Evolutionary conservation across 2,113 vertebrate genomes (phyloP).

Genomic region (Synodontis membranacea): DNA sequence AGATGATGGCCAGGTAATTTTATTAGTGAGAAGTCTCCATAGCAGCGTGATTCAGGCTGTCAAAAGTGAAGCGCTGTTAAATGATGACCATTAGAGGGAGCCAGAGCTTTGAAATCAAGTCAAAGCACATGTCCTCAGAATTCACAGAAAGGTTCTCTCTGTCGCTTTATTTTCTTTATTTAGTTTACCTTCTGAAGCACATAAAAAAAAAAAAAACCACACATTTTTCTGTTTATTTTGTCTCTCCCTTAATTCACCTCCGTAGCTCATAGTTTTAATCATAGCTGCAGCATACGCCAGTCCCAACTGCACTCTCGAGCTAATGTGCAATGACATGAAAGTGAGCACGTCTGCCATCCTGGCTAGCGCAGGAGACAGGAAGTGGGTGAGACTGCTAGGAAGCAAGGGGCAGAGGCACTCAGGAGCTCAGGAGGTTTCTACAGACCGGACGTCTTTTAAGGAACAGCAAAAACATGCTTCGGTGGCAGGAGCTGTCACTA

Average conservation of each 20-base stretch:
- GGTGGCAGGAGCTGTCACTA: background rate
- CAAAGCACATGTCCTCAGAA: background rate
- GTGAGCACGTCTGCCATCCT: background rate
- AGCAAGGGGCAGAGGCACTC: slow-evolving; percentile 27
- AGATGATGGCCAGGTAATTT: background rate
- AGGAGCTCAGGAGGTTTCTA: background rate
- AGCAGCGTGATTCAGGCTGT: background rate
- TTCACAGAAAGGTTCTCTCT: background rate
- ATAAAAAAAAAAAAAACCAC: background rate
- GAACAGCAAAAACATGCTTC: background rate
- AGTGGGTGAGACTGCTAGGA: slow-evolving; percentile 36
- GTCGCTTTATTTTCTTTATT: background rate
- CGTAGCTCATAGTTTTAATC: background rate
- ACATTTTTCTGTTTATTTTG: background rate
- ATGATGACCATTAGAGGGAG: slow-evolving; percentile 32
- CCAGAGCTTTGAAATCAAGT: slow-evolving; percentile 16
- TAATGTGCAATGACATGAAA: background rate
- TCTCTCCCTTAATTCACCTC: background rate
- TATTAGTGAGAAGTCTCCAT: background rate
- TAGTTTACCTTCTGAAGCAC: background rate
- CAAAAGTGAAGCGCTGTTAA: background rate
- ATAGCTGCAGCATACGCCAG: background rate
- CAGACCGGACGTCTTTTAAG: background rate
- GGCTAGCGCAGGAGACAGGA: slow-evolving; percentile 33
- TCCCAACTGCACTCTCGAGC: background rate